Conservation (phyloP, 1,140 invertebrate species). For the Ditylenchus dipsaci region DNA sequence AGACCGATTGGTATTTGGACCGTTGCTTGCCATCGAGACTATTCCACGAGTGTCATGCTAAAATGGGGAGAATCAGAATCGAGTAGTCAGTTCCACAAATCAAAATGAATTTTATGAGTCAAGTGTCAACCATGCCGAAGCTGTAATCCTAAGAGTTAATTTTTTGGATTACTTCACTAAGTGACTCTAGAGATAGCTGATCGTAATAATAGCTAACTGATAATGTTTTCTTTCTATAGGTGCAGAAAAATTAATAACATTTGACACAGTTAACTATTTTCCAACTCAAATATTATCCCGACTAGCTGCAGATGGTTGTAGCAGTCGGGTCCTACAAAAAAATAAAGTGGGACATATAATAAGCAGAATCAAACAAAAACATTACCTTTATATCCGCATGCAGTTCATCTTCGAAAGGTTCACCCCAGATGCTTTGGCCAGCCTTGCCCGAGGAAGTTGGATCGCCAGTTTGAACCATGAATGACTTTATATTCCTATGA, state of each 20-base stretch:
- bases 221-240: conserved; percentile 4
- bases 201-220: too few relatives aligned
- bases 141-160: too few relatives aligned
- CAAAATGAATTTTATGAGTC: not conserved
- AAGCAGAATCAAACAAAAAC: not conserved
- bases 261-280: conserved; percentile 2
- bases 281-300: too few relatives aligned
- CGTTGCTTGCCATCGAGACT: conserved; percentile 97
- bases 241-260: conserved; percentile 6
- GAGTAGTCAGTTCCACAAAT: not conserved
- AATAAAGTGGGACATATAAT: too few relatives aligned
- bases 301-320: too few relatives aligned
- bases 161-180: too few relatives aligned
- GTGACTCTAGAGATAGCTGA: too few relatives aligned
- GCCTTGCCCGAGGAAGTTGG: conserved; percentile 86
- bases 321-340: too few relatives aligned
- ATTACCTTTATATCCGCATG: conserved; percentile 81
- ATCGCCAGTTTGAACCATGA: conserved; percentile 95
- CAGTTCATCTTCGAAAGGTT: conserved; percentile 91
- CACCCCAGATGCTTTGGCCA: conserved; percentile 81
- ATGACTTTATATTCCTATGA: conserved; percentile 95
- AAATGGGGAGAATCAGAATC: too few relatives aligned
- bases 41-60: conserved; percentile 80
- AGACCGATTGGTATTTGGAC: conserved; percentile 94
- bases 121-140: too few relatives aligned